Percentiles rank a stretch among this genome's conserved stretches.
Conservation (phyloP, 2,888 invertebrate species). For the Campaea margaritaria region DNA sequence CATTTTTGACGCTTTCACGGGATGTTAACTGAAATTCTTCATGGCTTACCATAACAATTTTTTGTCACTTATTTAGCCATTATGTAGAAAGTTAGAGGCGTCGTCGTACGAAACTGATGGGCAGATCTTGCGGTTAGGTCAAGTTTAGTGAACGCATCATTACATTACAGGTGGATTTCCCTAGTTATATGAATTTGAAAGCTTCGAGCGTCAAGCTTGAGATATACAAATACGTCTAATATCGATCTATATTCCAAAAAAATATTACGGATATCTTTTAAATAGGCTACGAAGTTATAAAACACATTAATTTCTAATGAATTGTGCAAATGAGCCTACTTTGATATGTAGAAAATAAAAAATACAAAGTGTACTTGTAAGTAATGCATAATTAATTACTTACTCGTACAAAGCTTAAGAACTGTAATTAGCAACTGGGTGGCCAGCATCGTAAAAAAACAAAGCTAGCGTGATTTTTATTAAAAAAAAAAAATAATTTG, state of each 20-base stretch:
- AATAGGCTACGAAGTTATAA: not conserved
- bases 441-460: conserved; percentile 19
- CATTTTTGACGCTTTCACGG: conserved; percentile 21
- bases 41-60: conserved; percentile 19
- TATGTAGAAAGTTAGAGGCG: conserved; percentile 49
- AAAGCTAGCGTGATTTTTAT: conserved; percentile 15
- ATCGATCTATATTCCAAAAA: no score
- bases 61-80: conserved; percentile 43
- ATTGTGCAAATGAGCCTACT: conserved; percentile 6
- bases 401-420: conserved; percentile 21
- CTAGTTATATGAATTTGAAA: not conserved
- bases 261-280: no score
- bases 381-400: conserved; percentile 21
- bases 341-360: conserved; percentile 5
- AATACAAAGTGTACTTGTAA: not conserved
- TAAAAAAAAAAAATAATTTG: conserved; percentile 18
- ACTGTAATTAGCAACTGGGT: conserved; percentile 25
- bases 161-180: conserved; percentile 4
- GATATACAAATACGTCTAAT: no score
- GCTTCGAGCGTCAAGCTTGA: not conserved
- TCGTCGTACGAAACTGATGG: conserved; percentile 46
- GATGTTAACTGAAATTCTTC: conserved; percentile 17
- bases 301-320: not conserved
- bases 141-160: conserved; percentile 11
- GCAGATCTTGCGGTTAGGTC: conserved; percentile 29